Base-by-base conservation (phyloP, 2,113 vertebrate species). In the Fregetta grallaria region DNA sequence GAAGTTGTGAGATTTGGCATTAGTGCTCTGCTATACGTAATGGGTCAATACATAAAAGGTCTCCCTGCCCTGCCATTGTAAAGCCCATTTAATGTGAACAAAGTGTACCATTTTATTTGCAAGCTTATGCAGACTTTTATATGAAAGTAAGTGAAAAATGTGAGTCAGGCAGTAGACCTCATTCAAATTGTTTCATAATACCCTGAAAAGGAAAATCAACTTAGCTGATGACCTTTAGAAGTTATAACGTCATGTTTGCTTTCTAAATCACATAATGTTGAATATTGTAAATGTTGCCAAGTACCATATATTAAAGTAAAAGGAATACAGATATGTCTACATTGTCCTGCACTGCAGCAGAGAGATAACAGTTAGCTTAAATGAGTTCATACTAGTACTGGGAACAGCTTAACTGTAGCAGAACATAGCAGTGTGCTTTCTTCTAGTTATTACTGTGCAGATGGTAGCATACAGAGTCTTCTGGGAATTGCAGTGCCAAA, bases 171-270 rank as follows among this genome's bases (percentile, higher is more conserved):
- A 61, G 61, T 65, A 87, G 45, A 50, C 38, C 55, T 92, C 61
- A 90, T n/a, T 61, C 59, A 86, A 56, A 55, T 96, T 75, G 42
- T 87, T 94, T 97, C 76, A 66, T 72, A 90, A 96, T 85, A 90
- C 12, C 8, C 36, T 81, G 86, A 89, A 76, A 89, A 89, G 45
- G 55, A 93, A 92, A 92, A 76, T 21, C 65, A 68, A 72, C 92
- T 97, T 95, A 58, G 73, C 66, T 86, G 93, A 75, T 97, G 79
- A 86, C 91, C 92, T 92, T 90, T 97, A 88, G 89, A 87, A 96
- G 59, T 63, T 82, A 15, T 36, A 94, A 87, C 4, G 0, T 79
- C 78, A 68, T 91, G 77, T 53, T 97, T 94, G 38, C 92, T 97
- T 96, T 94, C 82, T 96, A 92, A 95, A 96, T 96, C 72, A 88